Evolutionary conservation across 2,888 invertebrate genomes (phyloP).

Genomic region (Thyatira batis): DNA sequence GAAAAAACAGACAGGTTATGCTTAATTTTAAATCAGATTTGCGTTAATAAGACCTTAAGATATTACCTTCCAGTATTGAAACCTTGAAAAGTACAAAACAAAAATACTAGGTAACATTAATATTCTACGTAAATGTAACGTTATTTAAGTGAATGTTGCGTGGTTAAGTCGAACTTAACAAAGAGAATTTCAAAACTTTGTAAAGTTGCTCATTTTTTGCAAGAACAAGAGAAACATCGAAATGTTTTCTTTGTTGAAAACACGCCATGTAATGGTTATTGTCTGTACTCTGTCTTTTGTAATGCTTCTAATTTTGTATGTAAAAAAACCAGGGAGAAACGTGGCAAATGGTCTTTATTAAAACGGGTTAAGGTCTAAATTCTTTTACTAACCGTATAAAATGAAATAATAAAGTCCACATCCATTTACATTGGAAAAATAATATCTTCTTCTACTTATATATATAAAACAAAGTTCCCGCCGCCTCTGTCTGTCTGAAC

Average conservation of each 20-base stretch:
- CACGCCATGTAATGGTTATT: neutral
- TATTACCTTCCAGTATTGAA: no score
- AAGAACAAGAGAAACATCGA: neutral
- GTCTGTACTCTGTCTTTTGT: neutral
- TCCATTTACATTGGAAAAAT: neutral
- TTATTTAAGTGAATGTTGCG: neutral
- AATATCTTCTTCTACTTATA: neutral
- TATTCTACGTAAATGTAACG: neutral
- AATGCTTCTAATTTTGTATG: neutral
- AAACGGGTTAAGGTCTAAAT: no score
- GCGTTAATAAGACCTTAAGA: no score
- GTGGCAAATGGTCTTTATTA: no score
- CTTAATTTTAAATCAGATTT: no score
- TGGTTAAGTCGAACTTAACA: neutral
- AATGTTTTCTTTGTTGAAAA: neutral
- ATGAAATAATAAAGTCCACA: neutral
- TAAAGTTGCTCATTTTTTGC: neutral
- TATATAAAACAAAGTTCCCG: no score
- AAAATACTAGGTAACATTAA: no score
- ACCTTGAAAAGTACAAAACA: no score
- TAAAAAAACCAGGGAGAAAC: neutral
- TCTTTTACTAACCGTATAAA: no score
- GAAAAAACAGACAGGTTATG: no score
- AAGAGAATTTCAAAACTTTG: neutral
- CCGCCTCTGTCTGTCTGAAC: no score